Base-by-base conservation (phyloP, 1,140 invertebrate species). In the Zaprionus vittiger region DNA sequence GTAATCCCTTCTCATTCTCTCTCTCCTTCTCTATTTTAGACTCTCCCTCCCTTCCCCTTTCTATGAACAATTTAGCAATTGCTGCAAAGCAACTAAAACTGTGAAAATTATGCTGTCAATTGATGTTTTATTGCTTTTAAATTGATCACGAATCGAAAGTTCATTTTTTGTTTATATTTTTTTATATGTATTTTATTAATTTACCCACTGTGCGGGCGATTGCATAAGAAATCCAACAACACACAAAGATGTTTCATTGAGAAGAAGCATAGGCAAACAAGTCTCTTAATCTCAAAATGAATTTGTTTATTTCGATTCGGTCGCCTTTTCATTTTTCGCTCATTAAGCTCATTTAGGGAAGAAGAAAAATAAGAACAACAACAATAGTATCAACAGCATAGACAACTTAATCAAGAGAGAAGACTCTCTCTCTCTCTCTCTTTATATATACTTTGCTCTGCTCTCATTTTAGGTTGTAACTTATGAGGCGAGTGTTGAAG, bases 121-220 rank as follows among this genome's bases (percentile, higher is more conserved):
- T 90, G 81, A 55, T 55, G 71, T 90, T 87, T 87, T 87, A 90
- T 87, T 65, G 84, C 84, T 87, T 90, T 87, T 87, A 81, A 87
- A 87, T 87, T 87, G 85, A 68, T 57, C 34, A 38, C 63, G 15
- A 73, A 70, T 72, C 55, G 55, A 67, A 73, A 71, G 14, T 47
- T 15, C 20, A 76, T 70, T 70, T 44, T 65, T 57, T 34, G 31
- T 60, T 38, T 26, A 11, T 38, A 22, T 47, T 61, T 41, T 11
- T 34, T 24, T 56, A 44, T 24, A 12, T 20, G 14, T 20, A 60
- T 65, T 71, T 75, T 28, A 70, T 49, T 49, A 52, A 52, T 12
- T 63, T 22, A 37, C 41, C 74, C 84, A 87, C 75, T 81, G 85
- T 87, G 85, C 85, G 71, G 81, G 81, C 81, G 61, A 63, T 87